A percentile compares a stretch with the other conserved stretches of the same genome.
phyloP scores from a whole-genome alignment of 2,888 invertebrate genomes.

The Andrena minutula region DNA sequence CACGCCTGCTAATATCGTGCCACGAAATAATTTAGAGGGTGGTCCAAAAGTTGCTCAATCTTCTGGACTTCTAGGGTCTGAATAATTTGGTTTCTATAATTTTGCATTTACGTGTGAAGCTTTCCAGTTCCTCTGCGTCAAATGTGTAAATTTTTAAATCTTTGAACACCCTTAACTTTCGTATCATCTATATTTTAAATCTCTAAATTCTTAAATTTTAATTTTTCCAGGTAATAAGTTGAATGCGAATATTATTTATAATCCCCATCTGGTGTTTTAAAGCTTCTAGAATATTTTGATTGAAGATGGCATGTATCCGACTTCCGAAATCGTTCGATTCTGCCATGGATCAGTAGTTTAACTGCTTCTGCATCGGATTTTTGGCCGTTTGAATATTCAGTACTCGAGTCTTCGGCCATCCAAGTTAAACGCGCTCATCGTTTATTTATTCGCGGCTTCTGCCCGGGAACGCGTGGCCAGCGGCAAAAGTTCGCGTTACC shows the following conservation, averaged over 20 bases:
- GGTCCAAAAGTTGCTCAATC: not conserved
- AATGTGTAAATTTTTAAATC: not conserved
- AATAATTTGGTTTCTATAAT: not conserved
- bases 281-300: not conserved
- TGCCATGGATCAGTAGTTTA: not conserved
- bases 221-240: not conserved
- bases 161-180: not conserved
- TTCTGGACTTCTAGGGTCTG: not conserved
- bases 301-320: no score
- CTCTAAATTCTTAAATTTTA: not conserved
- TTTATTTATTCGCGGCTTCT: constrained; percentile 14
- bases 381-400: constrained; percentile 9
- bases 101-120: no score
- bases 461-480: constrained; percentile 20
- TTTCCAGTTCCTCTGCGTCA: not conserved
- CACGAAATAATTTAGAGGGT: constrained; percentile 2
- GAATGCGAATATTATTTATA: not conserved
- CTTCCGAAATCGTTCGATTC: no score
- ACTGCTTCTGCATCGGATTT: not conserved
- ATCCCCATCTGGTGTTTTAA: not conserved
- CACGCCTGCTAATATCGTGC: constrained; percentile 9
- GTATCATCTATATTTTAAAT: not conserved
- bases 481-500: constrained; percentile 41
- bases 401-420: not conserved
- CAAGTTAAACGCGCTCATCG: not conserved